Conservation (phyloP, 2,113 vertebrate genomes). For the Dipodomys stephensi region DNA sequence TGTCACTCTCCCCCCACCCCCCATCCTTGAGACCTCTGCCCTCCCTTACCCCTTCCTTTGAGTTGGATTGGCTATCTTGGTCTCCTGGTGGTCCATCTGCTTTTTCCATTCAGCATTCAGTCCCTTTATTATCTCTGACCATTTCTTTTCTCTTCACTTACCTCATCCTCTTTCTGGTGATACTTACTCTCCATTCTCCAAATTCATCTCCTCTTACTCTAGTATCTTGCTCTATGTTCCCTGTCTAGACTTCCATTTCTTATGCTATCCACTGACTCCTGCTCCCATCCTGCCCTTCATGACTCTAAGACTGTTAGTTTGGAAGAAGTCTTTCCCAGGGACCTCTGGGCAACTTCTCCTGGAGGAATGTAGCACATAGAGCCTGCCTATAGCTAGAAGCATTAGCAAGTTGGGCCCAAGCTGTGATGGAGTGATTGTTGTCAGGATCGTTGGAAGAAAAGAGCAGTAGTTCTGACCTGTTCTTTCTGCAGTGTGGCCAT, state of each 20-base stretch:
- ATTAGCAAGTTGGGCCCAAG: not conserved
- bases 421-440: fast-evolving
- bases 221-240: not conserved
- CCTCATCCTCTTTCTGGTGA: not conserved
- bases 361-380: not conserved
- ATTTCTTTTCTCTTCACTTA: not conserved
- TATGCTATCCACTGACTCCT: not conserved
- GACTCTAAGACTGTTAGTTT: not conserved
- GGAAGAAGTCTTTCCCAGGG: not conserved
- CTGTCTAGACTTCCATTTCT: not conserved
- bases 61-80: not conserved
- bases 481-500: constrained; percentile 84
- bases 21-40: not conserved
- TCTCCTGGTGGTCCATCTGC: not conserved
- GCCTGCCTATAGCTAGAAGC: not conserved
- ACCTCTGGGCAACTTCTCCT: not conserved
- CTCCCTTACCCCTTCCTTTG: no score
- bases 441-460: not conserved
- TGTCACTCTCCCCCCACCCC: not conserved
- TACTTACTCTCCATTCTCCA: not conserved
- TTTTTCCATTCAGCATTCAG: not conserved
- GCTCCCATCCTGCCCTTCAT: not conserved
- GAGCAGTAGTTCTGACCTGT: not conserved
- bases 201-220: not conserved
- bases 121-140: not conserved